phyloP scores from a whole-genome alignment of 2,797 vertebrate species.

The Ctenopoma kingsleyae region DNA sequence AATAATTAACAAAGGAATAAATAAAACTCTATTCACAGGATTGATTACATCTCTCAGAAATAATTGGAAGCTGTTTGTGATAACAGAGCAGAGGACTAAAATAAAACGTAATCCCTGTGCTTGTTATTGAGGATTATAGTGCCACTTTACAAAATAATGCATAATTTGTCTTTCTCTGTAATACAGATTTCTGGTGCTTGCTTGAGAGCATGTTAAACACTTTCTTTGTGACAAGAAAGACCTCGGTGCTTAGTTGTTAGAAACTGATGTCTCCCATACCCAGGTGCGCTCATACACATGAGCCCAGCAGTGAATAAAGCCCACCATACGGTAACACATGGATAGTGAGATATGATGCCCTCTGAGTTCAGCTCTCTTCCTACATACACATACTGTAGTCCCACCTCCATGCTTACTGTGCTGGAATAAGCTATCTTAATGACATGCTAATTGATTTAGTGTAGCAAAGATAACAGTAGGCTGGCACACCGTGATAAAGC shows the following conservation, averaged over 20 bases:
- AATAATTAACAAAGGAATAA: slow-evolving; percentile 35
- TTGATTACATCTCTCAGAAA: slow-evolving; percentile 41
- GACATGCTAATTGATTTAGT: slow-evolving; percentile 83
- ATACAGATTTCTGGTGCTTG: neutral
- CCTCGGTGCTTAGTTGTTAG: slow-evolving; percentile 18
- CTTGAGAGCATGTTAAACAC: slow-evolving; percentile 1
- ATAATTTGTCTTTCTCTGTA: slow-evolving; percentile 8
- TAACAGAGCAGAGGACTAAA: slow-evolving; percentile 24
- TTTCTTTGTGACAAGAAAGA: slow-evolving; percentile 21
- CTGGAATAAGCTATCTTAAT: slow-evolving; percentile 83
- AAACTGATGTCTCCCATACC: slow-evolving; percentile 24
- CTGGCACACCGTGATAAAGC: slow-evolving; percentile 87
- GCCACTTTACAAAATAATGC: slow-evolving; percentile 1
- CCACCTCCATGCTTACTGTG: slow-evolving; percentile 78
- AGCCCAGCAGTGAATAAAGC: slow-evolving; percentile 44
- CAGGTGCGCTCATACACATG: slow-evolving; percentile 34
- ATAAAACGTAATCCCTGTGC: slow-evolving; percentile 23
- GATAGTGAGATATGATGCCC: slow-evolving; percentile 69
- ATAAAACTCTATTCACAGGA: slow-evolving; percentile 19
- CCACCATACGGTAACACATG: slow-evolving; percentile 46
- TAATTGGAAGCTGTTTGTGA: slow-evolving; percentile 46
- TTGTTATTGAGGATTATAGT: slow-evolving; percentile 33
- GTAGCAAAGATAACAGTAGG: slow-evolving; percentile 71
- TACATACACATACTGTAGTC: slow-evolving; percentile 74
- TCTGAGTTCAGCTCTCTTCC: slow-evolving; percentile 55